Evolutionary conservation across 2,888 invertebrate genomes (phyloP).

Genomic region (Callyntrura sp.): DNA sequence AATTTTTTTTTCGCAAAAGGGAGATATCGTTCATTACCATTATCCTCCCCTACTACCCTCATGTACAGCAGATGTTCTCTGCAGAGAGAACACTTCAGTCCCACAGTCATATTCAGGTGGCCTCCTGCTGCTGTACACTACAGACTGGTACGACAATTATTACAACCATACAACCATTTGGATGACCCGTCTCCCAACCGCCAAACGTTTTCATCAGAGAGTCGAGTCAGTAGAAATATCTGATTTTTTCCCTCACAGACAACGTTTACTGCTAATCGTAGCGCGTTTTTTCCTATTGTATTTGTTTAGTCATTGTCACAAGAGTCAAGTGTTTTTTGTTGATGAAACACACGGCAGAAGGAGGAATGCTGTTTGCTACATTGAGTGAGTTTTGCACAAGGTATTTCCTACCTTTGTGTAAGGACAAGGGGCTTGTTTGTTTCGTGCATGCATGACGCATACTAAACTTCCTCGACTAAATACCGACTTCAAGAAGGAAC

Average conservation of each 20-base stretch:
- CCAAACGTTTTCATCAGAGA: slow-evolving; percentile 31
- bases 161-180: slow-evolving; percentile 6
- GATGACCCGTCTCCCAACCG: slow-evolving; percentile 39
- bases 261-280: background rate
- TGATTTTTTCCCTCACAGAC: background rate
- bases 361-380: slow-evolving; percentile 22
- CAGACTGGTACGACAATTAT: background rate
- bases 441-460: slow-evolving; percentile 33
- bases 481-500: background rate
- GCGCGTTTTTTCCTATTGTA: slow-evolving; percentile 4
- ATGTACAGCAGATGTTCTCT: background rate
- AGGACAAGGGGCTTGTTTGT: slow-evolving; percentile 11
- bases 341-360: background rate
- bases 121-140: background rate
- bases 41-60: background rate
- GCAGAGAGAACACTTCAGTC: background rate
- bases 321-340: slow-evolving; percentile 37
- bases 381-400: slow-evolving; percentile 2
- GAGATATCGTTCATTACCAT: background rate
- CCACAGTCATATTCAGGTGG: slow-evolving; percentile 3
- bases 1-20: background rate
- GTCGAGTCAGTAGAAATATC: slow-evolving; percentile 8
- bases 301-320: slow-evolving; percentile 48
- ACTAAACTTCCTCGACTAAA: slow-evolving; percentile 34
- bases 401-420: slow-evolving; percentile 51